Base-by-base conservation (phyloP, 2,797 vertebrate genomes). In the Bufotes viridis region DNA sequence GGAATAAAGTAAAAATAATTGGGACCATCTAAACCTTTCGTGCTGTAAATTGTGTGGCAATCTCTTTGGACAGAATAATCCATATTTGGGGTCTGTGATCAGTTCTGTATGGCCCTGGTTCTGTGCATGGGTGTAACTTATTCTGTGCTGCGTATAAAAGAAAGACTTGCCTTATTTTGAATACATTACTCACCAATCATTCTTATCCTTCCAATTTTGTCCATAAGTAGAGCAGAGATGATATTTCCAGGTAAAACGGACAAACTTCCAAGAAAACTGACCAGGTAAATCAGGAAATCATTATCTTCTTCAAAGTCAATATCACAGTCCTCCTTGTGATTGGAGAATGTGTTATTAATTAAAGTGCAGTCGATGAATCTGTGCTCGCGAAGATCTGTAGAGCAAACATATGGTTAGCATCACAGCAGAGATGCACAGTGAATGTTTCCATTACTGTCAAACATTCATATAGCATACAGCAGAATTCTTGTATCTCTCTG, bases 161-260 rank as follows among this genome's bases (percentile, higher is more conserved):
- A 34, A 15, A 49, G 75, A 55, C 10, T 13, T n/a, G 3, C 49
- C 22, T 24, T 1, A 78, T 51, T 12, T 8, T 70, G 1, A 14
- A n/a, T 75, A 42, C 42, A 42, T 42, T 42, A 91, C 96, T 96
- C 93, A 99, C 98, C 98, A 0, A 99, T 99, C 94, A 99, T 98
- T 92, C 95, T 96, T 92, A 99, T 96, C 88, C 98, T 94, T 91
- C 98, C 98, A 0, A 99, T 94, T 92, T 98, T 98, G 90, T 99
- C 98, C 98, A 99, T 99, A 90, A 99, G 96, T 84, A 99, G 88
- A 0, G 97, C 98, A 5, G 98, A 98, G 90, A 99, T 91, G 91
- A 99, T 99, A 93, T 99, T 99, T 80, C 98, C 98, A 0, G 98
- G 98, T 90, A 99, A 91, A 89, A 98, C 97, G 0, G 98, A 97